Conservation (phyloP, 2,797 vertebrate genomes). For the Tragelaphus oryx region DNA sequence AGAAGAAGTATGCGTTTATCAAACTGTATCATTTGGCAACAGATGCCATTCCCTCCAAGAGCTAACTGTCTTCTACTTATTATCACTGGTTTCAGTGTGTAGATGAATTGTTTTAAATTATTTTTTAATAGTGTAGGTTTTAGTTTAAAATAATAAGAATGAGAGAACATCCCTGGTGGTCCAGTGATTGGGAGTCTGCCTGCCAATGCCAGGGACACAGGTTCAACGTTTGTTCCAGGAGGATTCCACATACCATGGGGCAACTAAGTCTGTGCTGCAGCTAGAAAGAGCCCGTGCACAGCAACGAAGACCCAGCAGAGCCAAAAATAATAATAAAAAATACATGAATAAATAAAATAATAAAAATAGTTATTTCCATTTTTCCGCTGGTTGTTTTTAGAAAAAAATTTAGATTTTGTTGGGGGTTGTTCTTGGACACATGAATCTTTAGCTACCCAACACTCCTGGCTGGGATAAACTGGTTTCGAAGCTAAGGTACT, state of each 20-base stretch:
- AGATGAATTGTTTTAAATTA: constrained; percentile 7
- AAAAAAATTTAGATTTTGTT: background rate
- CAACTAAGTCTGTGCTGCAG: background rate
- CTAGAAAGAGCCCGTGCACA: background rate
- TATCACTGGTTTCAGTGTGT: background rate
- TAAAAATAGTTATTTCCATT: background rate
- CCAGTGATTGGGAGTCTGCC: background rate
- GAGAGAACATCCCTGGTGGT: background rate
- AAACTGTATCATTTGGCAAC: background rate
- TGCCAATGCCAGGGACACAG: background rate
- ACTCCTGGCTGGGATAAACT: background rate
- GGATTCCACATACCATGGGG: background rate
- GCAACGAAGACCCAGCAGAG: background rate
- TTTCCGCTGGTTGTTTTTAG: background rate
- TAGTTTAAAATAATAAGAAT: background rate
- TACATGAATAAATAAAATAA: background rate
- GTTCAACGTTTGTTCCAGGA: background rate
- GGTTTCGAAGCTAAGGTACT: background rate
- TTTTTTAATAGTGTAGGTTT: background rate
- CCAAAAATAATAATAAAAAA: background rate
- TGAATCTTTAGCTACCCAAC: background rate
- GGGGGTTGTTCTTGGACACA: background rate
- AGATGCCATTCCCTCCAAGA: background rate
- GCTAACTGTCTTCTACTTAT: background rate
- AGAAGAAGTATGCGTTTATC: background rate